Percentiles rank a stretch among this genome's conserved stretches.
Evolutionary conservation across 2,797 vertebrate species (phyloP).

Genomic region (Pantherophis vulpinus): DNA sequence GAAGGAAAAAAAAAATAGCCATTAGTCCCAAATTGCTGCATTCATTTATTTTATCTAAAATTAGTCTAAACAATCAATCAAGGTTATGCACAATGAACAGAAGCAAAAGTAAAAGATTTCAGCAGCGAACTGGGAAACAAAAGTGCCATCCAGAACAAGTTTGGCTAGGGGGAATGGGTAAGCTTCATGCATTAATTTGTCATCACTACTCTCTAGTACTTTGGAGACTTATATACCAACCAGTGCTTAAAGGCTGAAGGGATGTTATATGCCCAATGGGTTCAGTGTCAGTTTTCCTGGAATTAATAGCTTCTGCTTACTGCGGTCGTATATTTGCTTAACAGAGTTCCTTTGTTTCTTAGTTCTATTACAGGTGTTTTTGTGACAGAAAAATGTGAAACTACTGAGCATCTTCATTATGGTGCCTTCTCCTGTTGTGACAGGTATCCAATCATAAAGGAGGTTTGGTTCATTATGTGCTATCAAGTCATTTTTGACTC

Average conservation of each 20-base stretch:
- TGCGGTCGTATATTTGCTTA: not conserved
- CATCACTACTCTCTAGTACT: not conserved
- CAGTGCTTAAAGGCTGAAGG: not conserved
- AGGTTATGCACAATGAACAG: slow-evolving; percentile 8
- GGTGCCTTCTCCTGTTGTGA: not conserved
- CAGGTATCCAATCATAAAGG: not conserved
- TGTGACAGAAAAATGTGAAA: not conserved
- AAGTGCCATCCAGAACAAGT: not conserved
- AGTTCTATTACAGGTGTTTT: not conserved
- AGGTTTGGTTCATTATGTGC: not conserved
- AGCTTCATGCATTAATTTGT: slow-evolving; percentile 10
- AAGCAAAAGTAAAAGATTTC: not conserved
- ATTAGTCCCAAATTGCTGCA: slow-evolving; percentile 1
- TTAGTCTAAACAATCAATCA: slow-evolving; percentile 45
- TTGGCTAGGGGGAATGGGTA: slow-evolving; percentile 25
- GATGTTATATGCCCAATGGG: not conserved
- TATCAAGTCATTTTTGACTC: not conserved
- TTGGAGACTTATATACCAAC: not conserved
- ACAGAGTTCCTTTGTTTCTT: not conserved
- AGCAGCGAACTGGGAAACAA: not conserved
- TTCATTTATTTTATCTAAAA: slow-evolving; percentile 42
- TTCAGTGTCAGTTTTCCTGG: not conserved
- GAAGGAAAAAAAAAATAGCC: slow-evolving; percentile 8
- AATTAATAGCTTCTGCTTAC: not conserved
- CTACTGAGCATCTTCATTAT: not conserved